Evolutionary conservation across 1,140 invertebrate species (phyloP).

Genomic region (Lordiphosa clarofinis): DNA sequence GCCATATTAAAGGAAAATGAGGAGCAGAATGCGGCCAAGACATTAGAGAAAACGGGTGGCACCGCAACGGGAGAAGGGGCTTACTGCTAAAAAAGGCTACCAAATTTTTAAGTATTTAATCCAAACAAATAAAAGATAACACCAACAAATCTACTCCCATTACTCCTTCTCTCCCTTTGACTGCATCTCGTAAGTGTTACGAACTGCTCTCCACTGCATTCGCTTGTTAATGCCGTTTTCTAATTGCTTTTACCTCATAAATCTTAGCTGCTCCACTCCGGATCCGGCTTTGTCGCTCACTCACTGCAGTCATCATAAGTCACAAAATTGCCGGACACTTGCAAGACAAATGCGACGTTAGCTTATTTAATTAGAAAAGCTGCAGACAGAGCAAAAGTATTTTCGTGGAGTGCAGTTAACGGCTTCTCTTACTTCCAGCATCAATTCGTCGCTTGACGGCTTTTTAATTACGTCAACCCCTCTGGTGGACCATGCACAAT

Average conservation of each 20-base stretch:
- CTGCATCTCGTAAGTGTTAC: constrained; percentile 34
- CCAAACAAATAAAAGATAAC: neutral
- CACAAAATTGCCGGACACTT: constrained; percentile 68
- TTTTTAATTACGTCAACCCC: constrained; percentile 70
- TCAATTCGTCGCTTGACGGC: constrained; percentile 63
- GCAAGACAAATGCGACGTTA: constrained; percentile 70
- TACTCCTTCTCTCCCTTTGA: neutral
- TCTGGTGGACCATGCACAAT: constrained; percentile 32
- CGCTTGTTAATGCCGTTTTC: constrained; percentile 70
- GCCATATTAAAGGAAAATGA: constrained; percentile 45
- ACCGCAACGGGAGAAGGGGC: neutral
- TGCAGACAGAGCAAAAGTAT: constrained; percentile 30
- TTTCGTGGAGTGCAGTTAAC: constrained; percentile 45
- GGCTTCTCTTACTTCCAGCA: constrained; percentile 41
- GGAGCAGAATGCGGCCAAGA: neutral
- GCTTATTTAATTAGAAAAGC: constrained; percentile 71
- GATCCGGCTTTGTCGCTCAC: constrained; percentile 21
- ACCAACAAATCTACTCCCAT: neutral
- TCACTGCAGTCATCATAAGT: constrained; percentile 68
- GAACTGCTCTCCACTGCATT: constrained; percentile 52
- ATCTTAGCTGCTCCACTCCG: constrained; percentile 37
- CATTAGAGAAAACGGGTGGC: neutral
- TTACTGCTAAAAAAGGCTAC: constrained; percentile 10
- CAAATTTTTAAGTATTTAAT: constrained; percentile 5
- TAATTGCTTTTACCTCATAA: constrained; percentile 76